Evolutionary conservation across 2,113 vertebrate genomes (phyloP), one percentile per base, ranked within the genome.

Genomic region (Cephalopterus ornatus): DNA sequence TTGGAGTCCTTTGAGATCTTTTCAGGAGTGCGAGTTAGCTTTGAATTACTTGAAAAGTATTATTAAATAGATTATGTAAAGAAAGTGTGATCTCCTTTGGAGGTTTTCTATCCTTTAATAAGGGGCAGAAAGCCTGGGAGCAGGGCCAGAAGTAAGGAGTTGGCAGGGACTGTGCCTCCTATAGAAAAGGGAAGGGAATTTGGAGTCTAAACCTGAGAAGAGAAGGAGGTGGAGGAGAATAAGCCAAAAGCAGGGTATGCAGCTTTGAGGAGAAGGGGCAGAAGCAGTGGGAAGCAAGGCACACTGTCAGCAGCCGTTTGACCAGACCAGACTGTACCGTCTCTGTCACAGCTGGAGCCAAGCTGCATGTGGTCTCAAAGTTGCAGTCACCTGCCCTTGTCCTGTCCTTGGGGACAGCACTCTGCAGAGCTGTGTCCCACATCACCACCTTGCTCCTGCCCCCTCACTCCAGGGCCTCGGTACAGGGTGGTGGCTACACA

Each of bases 21-120:
- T 91, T 82, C 74, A 85, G 80, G 80, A 91, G 55, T 59, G 33
- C 35, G 83, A 93, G 86, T 87, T 95, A 92, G 73, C 70, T 95
- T 95, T 95, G 89, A 95, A 74, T 94, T 91, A 91, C 87, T 92
- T 94, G 89, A 85, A 85, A 96, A 85, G 80, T 84, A 39, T 87
- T 91, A 92, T 91, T 94, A 93, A 94, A 96, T 82, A 96, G 89
- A 92, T 95, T 91, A 96, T 82, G 58, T 91, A 94, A 96, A 95
- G 90, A 76, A 91, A 74, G 80, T 7, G 39, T 92, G 61, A 71
- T 96, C 67, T 92, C 35, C 86, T 93, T 93, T 89, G 73, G 86
- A 84, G 80, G 47, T 75, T 95, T 95, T 95, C 83, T 92, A 61
- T 92, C 55, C 92, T 95, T 91, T 95, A 91, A 74, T 74, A 75